Base-by-base conservation (phyloP, 2,797 vertebrate genomes). In the Hoplostethus atlanticus region DNA sequence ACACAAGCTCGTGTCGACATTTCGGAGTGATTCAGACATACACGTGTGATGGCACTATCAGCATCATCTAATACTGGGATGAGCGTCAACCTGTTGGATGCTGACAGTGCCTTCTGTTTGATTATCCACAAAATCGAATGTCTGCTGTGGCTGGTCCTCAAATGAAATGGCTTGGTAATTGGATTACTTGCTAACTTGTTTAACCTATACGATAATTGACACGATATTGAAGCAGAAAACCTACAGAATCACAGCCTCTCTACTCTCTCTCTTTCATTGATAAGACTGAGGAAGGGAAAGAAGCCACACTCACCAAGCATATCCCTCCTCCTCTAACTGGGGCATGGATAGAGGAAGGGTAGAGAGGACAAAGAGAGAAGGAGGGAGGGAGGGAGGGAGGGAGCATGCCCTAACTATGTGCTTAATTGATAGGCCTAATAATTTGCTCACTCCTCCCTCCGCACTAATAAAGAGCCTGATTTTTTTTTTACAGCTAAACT, bases 351-450 rank as follows among this genome's bases (percentile, higher is more conserved):
- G 68, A 50, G 57, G 54, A 72, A 53, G 62, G 38, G 53, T 10
- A 28, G 71, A 34, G 63, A 69, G 75, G 74, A 76, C 68, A 47
- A 51, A 64, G 65, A 69, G 71, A 55, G 28, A 28, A 28, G 28
- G 28, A 28, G 60, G 38, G 38, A 50, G 2, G 36, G 71, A 54
- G 1, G 36, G 56, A 61, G 59, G 73, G 59, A 57, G 67, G 64
- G 57, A 69, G 74, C 56, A 57, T 17, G 68, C 30, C n/a, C n/a
- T 5, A 46, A 48, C 28, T 28, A 12, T 66, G 54, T 38, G 15
- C 58, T 73, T 71, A 73, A 71, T n/a, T 76, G 61, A 74, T 79
- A 76, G 67, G 31, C n/a, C 40, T 57, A 64, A 79, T 83, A 74
- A 81, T 60, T 30, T 51, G 46, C 16, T 47, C 59, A n/a, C 67